phyloP scores from a whole-genome alignment of 2,113 vertebrate species.

The Setophaga coronata region DNA sequence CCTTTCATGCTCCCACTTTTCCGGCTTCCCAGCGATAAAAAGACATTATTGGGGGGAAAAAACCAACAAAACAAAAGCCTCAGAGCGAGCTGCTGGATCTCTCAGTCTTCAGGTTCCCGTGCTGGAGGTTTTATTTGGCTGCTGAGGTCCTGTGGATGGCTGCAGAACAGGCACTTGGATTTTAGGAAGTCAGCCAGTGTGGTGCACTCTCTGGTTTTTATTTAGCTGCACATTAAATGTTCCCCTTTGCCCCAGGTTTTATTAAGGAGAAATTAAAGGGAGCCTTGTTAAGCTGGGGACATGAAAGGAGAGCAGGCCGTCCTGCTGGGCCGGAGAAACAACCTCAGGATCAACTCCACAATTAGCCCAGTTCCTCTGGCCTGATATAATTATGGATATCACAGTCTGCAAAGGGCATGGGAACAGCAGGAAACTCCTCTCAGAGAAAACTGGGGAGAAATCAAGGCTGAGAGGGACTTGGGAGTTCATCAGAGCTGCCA shows the following conservation, averaged over 20 bases:
- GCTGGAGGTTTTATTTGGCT: neutral
- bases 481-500: neutral
- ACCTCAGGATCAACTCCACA: neutral
- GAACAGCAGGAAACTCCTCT: neutral
- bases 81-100: neutral
- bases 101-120: neutral
- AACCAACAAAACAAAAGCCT: neutral
- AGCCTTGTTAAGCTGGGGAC: neutral
- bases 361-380: neutral
- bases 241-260: conserved; percentile 43
- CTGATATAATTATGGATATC: neutral
- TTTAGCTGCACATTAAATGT: neutral
- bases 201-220: neutral
- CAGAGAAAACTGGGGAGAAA: neutral
- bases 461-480: neutral
- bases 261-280: conserved; percentile 44
- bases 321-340: conserved; percentile 3
- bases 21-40: neutral
- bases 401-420: neutral
- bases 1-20: conserved; percentile 3
- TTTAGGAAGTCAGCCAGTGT: neutral
- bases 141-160: neutral
- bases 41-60: neutral
- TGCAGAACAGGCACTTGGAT: neutral
- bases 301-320: neutral